Evolutionary conservation across 1,140 invertebrate genomes (phyloP).

Genomic region (Drosophila setifemur): DNA sequence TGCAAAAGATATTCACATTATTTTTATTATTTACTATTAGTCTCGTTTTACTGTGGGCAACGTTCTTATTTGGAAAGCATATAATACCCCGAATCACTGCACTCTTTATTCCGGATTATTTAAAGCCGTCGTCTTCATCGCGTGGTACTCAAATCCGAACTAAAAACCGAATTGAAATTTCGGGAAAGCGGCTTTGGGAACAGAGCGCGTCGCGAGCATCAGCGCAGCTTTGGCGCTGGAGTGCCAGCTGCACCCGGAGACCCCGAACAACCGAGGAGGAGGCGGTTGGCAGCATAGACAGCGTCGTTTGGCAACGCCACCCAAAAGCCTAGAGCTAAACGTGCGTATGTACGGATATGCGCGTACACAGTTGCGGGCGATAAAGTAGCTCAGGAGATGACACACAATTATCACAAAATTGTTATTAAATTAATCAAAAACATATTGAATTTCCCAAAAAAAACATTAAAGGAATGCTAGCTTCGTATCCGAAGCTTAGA

Average conservation of each 20-base stretch:
- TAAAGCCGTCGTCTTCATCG: conserved; percentile 76
- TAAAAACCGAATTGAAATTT: conserved; percentile 81
- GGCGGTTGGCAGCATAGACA: conserved; percentile 1
- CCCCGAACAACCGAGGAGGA: conserved; percentile 12
- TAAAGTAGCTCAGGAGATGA: neutral
- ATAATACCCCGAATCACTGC: conserved; percentile 18
- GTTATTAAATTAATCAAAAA: neutral
- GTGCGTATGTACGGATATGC: conserved; percentile 29
- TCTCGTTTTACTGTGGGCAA: neutral
- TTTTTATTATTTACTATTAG: neutral
- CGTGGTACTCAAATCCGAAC: conserved; percentile 80
- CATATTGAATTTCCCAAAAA: too few relatives aligned
- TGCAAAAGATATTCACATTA: too few relatives aligned
- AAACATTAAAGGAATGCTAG: too few relatives aligned
- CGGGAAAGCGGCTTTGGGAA: conserved; percentile 76
- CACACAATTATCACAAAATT: too few relatives aligned
- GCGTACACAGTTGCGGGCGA: neutral
- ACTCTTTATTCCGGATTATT: conserved; percentile 57
- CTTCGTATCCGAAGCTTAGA: too few relatives aligned
- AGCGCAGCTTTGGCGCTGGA: conserved; percentile 48
- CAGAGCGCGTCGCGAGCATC: conserved; percentile 52
- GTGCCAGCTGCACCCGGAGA: conserved; percentile 23
- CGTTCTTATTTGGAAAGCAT: conserved; percentile 13
- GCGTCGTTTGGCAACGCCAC: conserved; percentile 34
- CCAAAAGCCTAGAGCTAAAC: conserved; percentile 43